phyloP scores from a whole-genome alignment of 2,888 invertebrate genomes.

The Drosophila dives region DNA sequence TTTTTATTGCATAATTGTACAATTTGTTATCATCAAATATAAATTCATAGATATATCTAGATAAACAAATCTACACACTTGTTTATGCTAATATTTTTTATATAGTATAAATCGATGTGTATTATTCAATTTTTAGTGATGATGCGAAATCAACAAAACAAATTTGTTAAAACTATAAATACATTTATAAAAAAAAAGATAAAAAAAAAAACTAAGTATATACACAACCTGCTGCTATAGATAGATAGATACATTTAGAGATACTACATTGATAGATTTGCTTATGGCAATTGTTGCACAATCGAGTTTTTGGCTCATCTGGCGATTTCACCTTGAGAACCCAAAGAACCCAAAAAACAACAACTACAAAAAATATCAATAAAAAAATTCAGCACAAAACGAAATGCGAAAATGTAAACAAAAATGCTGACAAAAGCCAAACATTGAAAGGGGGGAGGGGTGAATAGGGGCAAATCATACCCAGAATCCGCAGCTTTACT shows the following conservation, averaged over 20 bases:
- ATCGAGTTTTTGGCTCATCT: slow-evolving; percentile 35
- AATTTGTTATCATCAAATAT: slow-evolving; percentile 45
- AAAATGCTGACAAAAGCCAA: slow-evolving; percentile 59
- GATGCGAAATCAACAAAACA: slow-evolving; percentile 62
- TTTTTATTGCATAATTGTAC: slow-evolving; percentile 54
- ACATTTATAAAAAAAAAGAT: slow-evolving; percentile 44
- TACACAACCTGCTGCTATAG: slow-evolving; percentile 43
- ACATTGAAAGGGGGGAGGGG: slow-evolving; percentile 15
- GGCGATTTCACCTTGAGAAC: slow-evolving; percentile 41
- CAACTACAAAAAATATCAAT: not conserved
- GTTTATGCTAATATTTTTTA: slow-evolving; percentile 18
- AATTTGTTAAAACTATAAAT: slow-evolving; percentile 67
- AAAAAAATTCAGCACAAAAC: not conserved
- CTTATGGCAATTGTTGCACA: slow-evolving; percentile 52
- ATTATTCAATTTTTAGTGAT: slow-evolving; percentile 53
- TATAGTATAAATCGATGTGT: slow-evolving; percentile 26
- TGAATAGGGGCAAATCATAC: slow-evolving; percentile 16
- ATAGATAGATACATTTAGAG: slow-evolving; percentile 37
- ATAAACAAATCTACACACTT: not conserved
- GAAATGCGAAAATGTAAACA: slow-evolving; percentile 53
- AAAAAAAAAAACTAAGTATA: slow-evolving; percentile 32
- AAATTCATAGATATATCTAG: slow-evolving; percentile 1
- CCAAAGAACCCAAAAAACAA: slow-evolving; percentile 10
- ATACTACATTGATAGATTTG: slow-evolving; percentile 34
- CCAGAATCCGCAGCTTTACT: slow-evolving; percentile 11